These are phyloP conservation scores for Adelges cooleyi DNA, from an alignment of 1,140 invertebrate species.

Conservation along the genomic window DNA sequence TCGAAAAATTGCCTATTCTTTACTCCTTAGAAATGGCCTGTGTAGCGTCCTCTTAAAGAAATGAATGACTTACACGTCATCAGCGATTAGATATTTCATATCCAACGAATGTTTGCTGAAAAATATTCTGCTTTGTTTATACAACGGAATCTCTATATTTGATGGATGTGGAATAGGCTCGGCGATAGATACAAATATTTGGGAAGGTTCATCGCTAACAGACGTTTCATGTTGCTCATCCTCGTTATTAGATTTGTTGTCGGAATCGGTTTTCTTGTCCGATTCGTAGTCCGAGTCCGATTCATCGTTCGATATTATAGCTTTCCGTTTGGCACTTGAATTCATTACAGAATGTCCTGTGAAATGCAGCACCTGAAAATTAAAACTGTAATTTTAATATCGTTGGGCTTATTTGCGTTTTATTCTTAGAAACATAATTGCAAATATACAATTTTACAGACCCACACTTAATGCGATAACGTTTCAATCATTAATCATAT, in stretches of 20 bases:
- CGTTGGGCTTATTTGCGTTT: too few species aligned
- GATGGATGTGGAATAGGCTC: slow-evolving; percentile 85
- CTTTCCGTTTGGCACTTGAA: slow-evolving; percentile 34
- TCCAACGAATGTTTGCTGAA: slow-evolving; percentile 80
- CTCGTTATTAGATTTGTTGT: slow-evolving; percentile 15
- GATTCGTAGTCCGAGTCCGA: slow-evolving; percentile 29
- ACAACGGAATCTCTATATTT: slow-evolving; percentile 80
- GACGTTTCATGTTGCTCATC: background rate
- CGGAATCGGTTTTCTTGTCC: slow-evolving; percentile 29
- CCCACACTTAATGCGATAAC: too few species aligned
- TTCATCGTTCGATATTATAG: background rate
- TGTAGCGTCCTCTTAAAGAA: too few species aligned
- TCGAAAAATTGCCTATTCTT: too few species aligned
- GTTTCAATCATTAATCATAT: too few species aligned
- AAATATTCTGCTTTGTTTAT: slow-evolving; percentile 62
- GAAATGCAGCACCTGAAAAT: slow-evolving; percentile 71
- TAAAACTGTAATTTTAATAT: too few species aligned
- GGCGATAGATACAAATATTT: slow-evolving; percentile 58
- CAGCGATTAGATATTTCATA: slow-evolving; percentile 88
- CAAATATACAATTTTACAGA: too few species aligned
- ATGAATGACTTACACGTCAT: slow-evolving; percentile 77
- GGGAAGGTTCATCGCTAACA: background rate
- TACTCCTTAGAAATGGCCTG: too few species aligned
- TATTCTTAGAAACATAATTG: too few species aligned
- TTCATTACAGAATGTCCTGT: slow-evolving; percentile 58